Base-by-base conservation (phyloP, 1,140 invertebrate species). In the Pogonus chalceus region DNA sequence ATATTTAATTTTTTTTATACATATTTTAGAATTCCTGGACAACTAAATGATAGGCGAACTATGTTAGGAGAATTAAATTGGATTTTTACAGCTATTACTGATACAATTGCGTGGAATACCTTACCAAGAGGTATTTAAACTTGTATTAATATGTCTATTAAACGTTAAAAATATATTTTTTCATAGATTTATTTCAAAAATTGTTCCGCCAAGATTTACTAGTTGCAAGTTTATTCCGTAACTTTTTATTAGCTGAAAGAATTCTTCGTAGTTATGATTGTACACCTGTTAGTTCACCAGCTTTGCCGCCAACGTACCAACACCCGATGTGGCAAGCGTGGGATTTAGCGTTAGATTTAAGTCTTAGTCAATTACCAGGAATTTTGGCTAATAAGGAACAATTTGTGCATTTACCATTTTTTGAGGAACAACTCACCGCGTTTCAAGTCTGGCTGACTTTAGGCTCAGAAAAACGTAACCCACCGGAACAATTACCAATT, bases 11-110 rank as follows among this genome's bases (percentile, higher is more conserved):
- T 23, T 35, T 59, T 49, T 18, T 57, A 49, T n/a, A 22, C 51
- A 46, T 56, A 59, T 66, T 68, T 55, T 60, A 91, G 90, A 73
- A 94, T 99, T 62, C 96, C 96, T 26, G 96, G 96, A 4, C 85
- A 90, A 68, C 78, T 97, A 52, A 93, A 87, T 61, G 96, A 99
- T 76, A 78, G 96, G 26, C 80, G 93, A 62, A 98, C 96, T 22
- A 95, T 98, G 88, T 79, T 98, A 54, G 96, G 96, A 51, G 96
- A 99, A 76, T 76, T 99, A 37, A 99, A 99, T 76, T 99, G 96
- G 96, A 97, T 99, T 67, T 99, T 99, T 74, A 99, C 96, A 26
- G 96, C 96, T 4, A 98, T 99, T 52, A 99, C 96, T 1, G 96
- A 99, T 70, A 99, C 96, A n/a, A 98, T 99, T 67, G 96, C 96